Conservation (phyloP, 2,888 invertebrate species). For the Rhagonycha fulva region DNA sequence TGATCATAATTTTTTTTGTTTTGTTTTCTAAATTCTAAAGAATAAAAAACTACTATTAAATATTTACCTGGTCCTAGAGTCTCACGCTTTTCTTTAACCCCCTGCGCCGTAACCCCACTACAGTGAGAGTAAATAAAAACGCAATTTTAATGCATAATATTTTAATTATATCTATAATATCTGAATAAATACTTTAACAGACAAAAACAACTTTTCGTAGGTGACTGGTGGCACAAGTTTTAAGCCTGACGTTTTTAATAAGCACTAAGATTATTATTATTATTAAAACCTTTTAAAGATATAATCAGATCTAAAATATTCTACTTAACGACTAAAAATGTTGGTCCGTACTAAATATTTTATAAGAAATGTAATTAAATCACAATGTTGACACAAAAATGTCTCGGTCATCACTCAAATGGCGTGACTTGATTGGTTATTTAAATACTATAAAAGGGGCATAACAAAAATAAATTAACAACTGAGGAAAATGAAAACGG, state of each 20-base stretch:
- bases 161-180: constrained; percentile 15
- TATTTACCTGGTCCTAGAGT: no score
- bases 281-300: constrained; percentile 13
- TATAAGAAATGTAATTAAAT: constrained; percentile 22
- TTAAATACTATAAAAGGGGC: background rate
- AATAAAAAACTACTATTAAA: no score
- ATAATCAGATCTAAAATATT: constrained; percentile 25
- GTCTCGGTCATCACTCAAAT: background rate
- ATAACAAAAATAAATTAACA: background rate
- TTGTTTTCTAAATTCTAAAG: no score
- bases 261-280: constrained; percentile 18
- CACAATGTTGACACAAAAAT: constrained; percentile 23
- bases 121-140: background rate
- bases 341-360: constrained; percentile 29
- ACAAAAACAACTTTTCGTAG: constrained; percentile 27
- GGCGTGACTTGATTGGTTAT: background rate
- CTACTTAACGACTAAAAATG: constrained; percentile 17
- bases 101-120: no score
- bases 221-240: constrained; percentile 29
- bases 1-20: no score
- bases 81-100: no score
- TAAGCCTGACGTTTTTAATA: constrained; percentile 24
- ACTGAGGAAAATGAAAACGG: background rate
- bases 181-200: constrained; percentile 29
- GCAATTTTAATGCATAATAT: background rate